Percentiles rank a stretch among this genome's conserved stretches.
These are phyloP conservation scores for Eublepharis macularius DNA, from an alignment of 2,113 vertebrate species.

Conservation along the genomic window DNA sequence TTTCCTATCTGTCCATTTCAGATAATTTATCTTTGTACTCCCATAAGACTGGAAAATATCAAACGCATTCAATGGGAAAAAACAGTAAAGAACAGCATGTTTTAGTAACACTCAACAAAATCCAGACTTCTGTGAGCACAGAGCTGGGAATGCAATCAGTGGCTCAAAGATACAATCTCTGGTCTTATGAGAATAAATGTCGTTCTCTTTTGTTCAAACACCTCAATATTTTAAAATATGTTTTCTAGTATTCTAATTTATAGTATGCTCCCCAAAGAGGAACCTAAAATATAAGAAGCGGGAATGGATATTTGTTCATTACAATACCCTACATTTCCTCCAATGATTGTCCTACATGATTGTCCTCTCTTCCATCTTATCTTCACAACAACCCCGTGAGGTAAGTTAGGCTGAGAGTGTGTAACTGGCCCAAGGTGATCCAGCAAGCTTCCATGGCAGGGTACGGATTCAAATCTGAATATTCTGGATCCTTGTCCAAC, in stretches of 20 bases:
- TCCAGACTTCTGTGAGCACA: not conserved
- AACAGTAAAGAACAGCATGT: not conserved
- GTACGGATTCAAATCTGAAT: no score
- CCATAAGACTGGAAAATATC: not conserved
- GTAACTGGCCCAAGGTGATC: no score
- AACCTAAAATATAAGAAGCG: not conserved
- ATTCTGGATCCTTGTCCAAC: no score
- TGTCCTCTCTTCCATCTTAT: no score
- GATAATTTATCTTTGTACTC: constrained; percentile 2
- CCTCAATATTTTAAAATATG: not conserved
- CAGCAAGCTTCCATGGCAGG: no score
- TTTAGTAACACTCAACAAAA: not conserved
- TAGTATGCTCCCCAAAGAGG: not conserved
- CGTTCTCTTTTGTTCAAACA: not conserved
- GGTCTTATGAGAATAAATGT: not conserved
- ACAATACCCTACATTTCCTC: no score
- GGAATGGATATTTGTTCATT: not conserved
- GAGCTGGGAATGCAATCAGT: not conserved
- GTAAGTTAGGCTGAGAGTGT: no score
- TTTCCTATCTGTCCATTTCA: constrained; percentile 9
- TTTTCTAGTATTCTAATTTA: not conserved
- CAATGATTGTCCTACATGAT: no score
- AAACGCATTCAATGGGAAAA: constrained; percentile 2
- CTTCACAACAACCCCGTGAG: no score
- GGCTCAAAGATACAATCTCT: not conserved